These are phyloP conservation scores for Cheilosia pagana DNA, from an alignment of 2,888 invertebrate genomes.

Conservation along the genomic window DNA sequence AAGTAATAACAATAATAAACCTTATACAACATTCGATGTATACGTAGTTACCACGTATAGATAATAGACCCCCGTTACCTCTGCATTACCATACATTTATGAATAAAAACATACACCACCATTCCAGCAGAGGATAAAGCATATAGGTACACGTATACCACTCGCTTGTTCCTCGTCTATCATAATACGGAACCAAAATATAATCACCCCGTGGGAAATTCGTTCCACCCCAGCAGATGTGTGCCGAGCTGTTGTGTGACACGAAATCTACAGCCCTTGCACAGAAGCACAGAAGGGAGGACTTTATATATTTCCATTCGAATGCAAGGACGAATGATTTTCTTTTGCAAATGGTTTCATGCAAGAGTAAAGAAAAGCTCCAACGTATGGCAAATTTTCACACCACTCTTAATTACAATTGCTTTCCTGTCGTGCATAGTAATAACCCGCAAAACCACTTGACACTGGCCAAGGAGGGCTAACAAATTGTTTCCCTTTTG, in stretches of 20 bases:
- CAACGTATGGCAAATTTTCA: constrained; percentile 83
- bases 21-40: constrained; percentile 54
- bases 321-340: constrained; percentile 29
- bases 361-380: constrained; percentile 52
- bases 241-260: constrained; percentile 64
- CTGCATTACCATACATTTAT: constrained; percentile 23
- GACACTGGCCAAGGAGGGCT: constrained; percentile 51
- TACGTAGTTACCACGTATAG: constrained; percentile 19
- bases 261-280: constrained; percentile 36
- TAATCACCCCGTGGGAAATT: constrained; percentile 83
- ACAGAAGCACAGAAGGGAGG: constrained; percentile 5
- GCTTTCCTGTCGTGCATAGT: constrained; percentile 3
- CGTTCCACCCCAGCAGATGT: constrained; percentile 81
- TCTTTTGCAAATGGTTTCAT: background rate
- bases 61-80: constrained; percentile 50
- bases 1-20: constrained; percentile 44
- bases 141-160: background rate
- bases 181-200: constrained; percentile 70
- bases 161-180: constrained; percentile 19
- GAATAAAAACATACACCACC: constrained; percentile 32
- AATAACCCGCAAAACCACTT: constrained; percentile 76
- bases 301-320: constrained; percentile 11
- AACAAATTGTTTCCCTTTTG: constrained; percentile 73
- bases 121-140: background rate
- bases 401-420: constrained; percentile 77